phyloP scores from a whole-genome alignment of 2,113 vertebrate genomes.

The Bubalus kerabau region DNA sequence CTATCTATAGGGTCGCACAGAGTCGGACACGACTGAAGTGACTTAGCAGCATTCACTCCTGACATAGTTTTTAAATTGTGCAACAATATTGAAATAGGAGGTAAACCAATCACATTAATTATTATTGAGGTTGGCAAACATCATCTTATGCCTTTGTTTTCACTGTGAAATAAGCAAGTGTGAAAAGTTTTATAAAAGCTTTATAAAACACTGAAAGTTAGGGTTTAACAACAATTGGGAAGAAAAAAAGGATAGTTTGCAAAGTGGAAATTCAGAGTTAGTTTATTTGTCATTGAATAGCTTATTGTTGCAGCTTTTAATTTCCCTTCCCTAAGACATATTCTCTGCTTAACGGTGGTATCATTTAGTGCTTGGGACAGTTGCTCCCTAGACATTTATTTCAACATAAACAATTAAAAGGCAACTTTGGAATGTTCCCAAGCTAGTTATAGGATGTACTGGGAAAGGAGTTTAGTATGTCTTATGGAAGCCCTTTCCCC shows the following conservation, averaged over 20 bases:
- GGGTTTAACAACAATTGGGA: not conserved
- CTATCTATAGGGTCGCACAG: too few species aligned
- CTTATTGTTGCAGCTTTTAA: not conserved
- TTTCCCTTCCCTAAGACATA: not conserved
- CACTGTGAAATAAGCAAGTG: not conserved
- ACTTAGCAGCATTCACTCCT: not conserved
- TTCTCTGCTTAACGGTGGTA: not conserved
- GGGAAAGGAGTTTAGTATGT: not conserved
- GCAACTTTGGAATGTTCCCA: not conserved
- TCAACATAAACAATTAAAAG: not conserved
- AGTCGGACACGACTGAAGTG: fast-evolving
- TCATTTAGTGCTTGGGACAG: not conserved
- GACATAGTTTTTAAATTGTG: not conserved
- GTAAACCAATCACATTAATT: not conserved
- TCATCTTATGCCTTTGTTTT: not conserved
- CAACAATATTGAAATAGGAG: not conserved
- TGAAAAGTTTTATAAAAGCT: not conserved
- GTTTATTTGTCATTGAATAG: not conserved
- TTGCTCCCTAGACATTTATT: not conserved
- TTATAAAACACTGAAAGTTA: not conserved
- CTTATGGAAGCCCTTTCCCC: not conserved
- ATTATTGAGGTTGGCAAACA: not conserved
- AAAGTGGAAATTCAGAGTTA: not conserved
- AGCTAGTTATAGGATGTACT: not conserved
- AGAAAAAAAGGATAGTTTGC: not conserved